A percentile compares a stretch with the other conserved stretches of the same genome.
phyloP scores from a whole-genome alignment of 2,888 invertebrate genomes.

The Hirtodrosophila histrioides region DNA sequence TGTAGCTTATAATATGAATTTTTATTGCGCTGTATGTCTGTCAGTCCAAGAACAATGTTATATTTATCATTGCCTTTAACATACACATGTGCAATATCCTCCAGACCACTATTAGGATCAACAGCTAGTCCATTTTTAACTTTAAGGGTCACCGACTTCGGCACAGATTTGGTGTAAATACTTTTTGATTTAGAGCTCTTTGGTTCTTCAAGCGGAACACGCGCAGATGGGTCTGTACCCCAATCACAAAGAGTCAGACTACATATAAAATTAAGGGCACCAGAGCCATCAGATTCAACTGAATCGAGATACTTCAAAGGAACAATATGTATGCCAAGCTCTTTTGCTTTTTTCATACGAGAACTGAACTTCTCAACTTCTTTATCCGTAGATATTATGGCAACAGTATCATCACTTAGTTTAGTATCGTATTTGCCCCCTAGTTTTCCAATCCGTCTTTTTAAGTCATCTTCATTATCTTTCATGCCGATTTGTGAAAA shows the following conservation, averaged over 20 bases:
- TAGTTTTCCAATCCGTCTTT: conserved; percentile 88
- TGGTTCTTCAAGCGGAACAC: conserved; percentile 85
- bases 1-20: conserved; percentile 99
- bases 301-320: conserved; percentile 90
- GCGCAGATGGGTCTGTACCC: conserved; percentile 88
- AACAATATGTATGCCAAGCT: conserved; percentile 91
- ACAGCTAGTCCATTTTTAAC: conserved; percentile 94
- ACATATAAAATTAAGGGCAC: conserved; percentile 87
- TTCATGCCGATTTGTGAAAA: conserved; percentile 89
- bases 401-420: conserved; percentile 88
- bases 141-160: conserved; percentile 88
- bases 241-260: conserved; percentile 91
- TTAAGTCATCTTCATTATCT: conserved; percentile 87
- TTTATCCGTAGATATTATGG: conserved; percentile 89
- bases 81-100: conserved; percentile 92
- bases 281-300: conserved; percentile 86
- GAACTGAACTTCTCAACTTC: conserved; percentile 89
- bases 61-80: conserved; percentile 86
- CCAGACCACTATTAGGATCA: conserved; percentile 94
- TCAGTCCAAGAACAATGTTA: conserved; percentile 92
- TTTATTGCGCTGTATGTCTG: conserved; percentile 93
- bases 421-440: conserved; percentile 91
- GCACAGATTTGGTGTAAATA: conserved; percentile 86
- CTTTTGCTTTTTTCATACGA: conserved; percentile 88
- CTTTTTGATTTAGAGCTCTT: conserved; percentile 88